Evolutionary conservation across 2,888 invertebrate genomes (phyloP).

Genomic region (Hermodice carunculata): DNA sequence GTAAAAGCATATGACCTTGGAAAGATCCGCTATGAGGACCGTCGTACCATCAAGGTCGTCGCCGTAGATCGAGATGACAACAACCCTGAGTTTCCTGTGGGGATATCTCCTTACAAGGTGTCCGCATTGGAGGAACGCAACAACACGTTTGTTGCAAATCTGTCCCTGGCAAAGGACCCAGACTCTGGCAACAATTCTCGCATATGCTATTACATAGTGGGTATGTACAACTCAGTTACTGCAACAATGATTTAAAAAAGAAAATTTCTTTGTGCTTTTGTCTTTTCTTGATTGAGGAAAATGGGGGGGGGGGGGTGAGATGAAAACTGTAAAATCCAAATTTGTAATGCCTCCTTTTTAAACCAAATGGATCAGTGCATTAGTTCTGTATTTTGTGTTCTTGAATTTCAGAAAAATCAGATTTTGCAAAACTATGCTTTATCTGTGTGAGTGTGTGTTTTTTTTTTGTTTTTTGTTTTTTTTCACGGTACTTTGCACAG

Average conservation of each 20-base stretch:
- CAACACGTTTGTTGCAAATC: constrained; percentile 41
- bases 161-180: constrained; percentile 76
- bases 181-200: constrained; percentile 82
- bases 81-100: constrained; percentile 56
- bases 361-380: too few relatives aligned
- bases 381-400: too few relatives aligned
- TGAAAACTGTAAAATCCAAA: too few relatives aligned
- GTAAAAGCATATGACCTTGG: constrained; percentile 85
- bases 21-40: constrained; percentile 81
- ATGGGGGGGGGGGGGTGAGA: not conserved
- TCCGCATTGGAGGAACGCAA: constrained; percentile 46
- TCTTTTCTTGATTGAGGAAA: not conserved
- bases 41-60: constrained; percentile 77
- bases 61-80: constrained; percentile 63
- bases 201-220: constrained; percentile 94
- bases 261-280: not conserved
- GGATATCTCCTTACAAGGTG: constrained; percentile 43
- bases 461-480: too few relatives aligned
- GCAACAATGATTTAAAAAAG: too few relatives aligned
- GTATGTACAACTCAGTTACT: constrained; percentile 66
- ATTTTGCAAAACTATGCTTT: too few relatives aligned
- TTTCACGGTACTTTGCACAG: too few relatives aligned
- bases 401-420: too few relatives aligned
- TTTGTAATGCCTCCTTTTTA: too few relatives aligned
- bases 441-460: too few relatives aligned